Conservation (phyloP, 2,888 invertebrate genomes). For the Teinopalpus imperialis region DNA sequence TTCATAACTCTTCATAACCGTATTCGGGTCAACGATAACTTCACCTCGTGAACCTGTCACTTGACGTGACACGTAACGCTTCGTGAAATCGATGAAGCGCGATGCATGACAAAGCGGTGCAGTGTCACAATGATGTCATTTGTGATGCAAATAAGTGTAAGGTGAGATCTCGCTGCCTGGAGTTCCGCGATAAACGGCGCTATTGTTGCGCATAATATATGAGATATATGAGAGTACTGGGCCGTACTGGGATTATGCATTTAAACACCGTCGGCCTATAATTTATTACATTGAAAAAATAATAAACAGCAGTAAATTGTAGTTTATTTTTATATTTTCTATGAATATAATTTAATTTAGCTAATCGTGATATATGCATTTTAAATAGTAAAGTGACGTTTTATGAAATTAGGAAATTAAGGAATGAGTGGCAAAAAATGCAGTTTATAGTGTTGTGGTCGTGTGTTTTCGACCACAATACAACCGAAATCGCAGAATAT, state of each 20-base stretch:
- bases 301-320: too few species aligned
- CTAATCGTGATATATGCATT: too few species aligned
- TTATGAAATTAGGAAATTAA: too few species aligned
- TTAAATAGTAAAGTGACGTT: too few species aligned
- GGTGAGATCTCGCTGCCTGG: slow-evolving; percentile 28
- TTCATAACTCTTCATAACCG: neutral
- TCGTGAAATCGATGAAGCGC: neutral
- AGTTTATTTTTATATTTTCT: too few species aligned
- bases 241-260: neutral
- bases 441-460: too few species aligned
- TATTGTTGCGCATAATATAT: neutral
- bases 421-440: too few species aligned
- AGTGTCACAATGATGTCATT: slow-evolving; percentile 32
- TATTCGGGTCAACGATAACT: neutral
- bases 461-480: too few species aligned
- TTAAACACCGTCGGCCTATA: too few species aligned
- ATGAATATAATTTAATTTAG: too few species aligned
- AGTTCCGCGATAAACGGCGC: slow-evolving; percentile 16
- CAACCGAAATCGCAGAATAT: too few species aligned
- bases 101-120: slow-evolving; percentile 12
- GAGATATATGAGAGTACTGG: neutral
- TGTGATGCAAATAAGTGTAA: slow-evolving; percentile 36
- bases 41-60: neutral
- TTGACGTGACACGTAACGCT: neutral
- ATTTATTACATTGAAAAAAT: too few species aligned